A percentile compares a stretch with the other conserved stretches of the same genome.
phyloP scores from a whole-genome alignment of 35 echinoderm and acorn worm genomes.

The Lytechinus pictus region DNA sequence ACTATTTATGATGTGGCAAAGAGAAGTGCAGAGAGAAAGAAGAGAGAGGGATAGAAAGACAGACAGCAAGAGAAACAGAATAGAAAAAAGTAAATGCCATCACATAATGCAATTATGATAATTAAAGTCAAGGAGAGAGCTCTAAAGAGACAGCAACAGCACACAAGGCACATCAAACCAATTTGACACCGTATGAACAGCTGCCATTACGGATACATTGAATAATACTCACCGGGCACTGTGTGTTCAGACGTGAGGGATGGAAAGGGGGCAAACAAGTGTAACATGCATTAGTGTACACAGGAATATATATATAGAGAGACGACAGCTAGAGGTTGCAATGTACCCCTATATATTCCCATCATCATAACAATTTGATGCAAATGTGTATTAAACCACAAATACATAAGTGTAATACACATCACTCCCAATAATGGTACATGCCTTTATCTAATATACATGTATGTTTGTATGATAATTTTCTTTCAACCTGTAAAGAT shows the following conservation, averaged over 20 bases:
- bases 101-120: not conserved
- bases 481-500: not conserved
- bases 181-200: not conserved
- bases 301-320: not conserved
- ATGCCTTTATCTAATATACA: not conserved
- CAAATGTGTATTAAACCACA: not conserved
- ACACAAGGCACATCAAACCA: not conserved
- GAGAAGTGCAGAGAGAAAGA: no score
- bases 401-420: not conserved
- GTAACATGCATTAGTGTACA: not conserved
- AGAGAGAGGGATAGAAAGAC: no score
- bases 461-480: not conserved
- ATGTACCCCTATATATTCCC: not conserved
- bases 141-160: not conserved
- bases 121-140: not conserved
- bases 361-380: not conserved
- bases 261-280: not conserved
- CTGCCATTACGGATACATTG: not conserved
- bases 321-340: not conserved
- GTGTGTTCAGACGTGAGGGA: not conserved
- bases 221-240: slow-evolving; percentile 9
- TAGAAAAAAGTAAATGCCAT: not conserved
- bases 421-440: not conserved
- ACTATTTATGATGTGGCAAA: not conserved
- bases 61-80: no score